Evolutionary conservation across 2,113 vertebrate genomes (phyloP).

Genomic region (Myotis davidii): DNA sequence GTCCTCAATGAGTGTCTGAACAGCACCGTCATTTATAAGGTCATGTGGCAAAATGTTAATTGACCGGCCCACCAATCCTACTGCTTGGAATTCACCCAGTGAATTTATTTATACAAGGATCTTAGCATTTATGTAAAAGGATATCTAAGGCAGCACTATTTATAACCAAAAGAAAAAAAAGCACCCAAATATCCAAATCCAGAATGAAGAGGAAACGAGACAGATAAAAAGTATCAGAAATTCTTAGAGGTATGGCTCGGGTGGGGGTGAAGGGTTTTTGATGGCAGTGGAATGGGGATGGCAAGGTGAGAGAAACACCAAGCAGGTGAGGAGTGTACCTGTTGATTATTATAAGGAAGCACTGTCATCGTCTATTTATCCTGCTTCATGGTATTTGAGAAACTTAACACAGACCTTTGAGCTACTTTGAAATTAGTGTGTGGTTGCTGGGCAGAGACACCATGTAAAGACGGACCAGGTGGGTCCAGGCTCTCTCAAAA

Average conservation of each 20-base stretch:
- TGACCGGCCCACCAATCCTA: background rate
- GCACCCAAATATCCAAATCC: background rate
- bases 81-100: background rate
- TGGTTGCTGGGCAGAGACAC: background rate
- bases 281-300: background rate
- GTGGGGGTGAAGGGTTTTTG: background rate
- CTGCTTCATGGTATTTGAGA: background rate
- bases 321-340: background rate
- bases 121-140: background rate
- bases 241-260: background rate
- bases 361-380: background rate
- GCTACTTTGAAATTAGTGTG: conserved; percentile 22
- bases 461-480: background rate
- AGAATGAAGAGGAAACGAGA: background rate
- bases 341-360: background rate
- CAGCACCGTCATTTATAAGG: background rate
- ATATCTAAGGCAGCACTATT: background rate
- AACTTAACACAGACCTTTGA: conserved; percentile 34
- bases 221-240: background rate
- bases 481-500: background rate
- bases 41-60: conserved; percentile 28
- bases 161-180: background rate
- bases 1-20: background rate
- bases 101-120: conserved; percentile 18
- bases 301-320: background rate